Percentiles rank a stretch among this genome's conserved stretches.
These are phyloP conservation scores for Bufo bufo DNA, from an alignment of 2,113 vertebrate genomes.

Conservation along the genomic window DNA sequence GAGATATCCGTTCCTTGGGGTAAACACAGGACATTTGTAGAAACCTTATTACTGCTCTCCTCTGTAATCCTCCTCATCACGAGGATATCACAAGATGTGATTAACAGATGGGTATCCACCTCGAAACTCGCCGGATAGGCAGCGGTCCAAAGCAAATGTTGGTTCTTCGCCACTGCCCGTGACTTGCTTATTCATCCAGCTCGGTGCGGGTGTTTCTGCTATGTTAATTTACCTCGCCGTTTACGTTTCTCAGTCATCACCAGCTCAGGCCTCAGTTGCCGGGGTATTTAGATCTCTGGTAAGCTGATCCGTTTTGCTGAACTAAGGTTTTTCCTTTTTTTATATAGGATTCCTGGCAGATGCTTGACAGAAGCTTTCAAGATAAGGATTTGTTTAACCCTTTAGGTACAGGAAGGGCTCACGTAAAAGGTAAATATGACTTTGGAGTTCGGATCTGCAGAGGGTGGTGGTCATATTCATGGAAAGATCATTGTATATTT, in stretches of 20 bases:
- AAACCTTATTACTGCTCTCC: not conserved
- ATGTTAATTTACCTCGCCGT: slow-evolving; percentile 55
- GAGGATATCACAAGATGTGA: slow-evolving; percentile 43
- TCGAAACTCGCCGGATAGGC: slow-evolving; percentile 35
- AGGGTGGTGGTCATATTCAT: not conserved
- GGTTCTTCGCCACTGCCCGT: slow-evolving; percentile 25
- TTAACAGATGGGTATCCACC: slow-evolving; percentile 47
- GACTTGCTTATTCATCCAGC: slow-evolving; percentile 38
- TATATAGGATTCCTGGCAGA: slow-evolving; percentile 32
- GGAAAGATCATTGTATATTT: not conserved
- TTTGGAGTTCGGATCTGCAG: not conserved
- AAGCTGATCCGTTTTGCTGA: slow-evolving; percentile 30
- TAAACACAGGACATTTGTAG: slow-evolving; percentile 18
- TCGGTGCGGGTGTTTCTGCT: slow-evolving; percentile 48
- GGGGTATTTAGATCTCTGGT: slow-evolving; percentile 37
- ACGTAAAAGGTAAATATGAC: not conserved
- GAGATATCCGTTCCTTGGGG: slow-evolving; percentile 5
- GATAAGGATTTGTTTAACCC: slow-evolving; percentile 34
- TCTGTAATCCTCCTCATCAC: slow-evolving; percentile 39
- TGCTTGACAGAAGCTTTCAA: slow-evolving; percentile 44
- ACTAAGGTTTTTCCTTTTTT: slow-evolving; percentile 21
- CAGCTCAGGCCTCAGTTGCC: slow-evolving; percentile 8
- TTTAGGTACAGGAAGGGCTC: slow-evolving; percentile 1
- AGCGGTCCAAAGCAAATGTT: slow-evolving; percentile 51
- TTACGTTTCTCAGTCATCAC: slow-evolving; percentile 57